phyloP scores from a whole-genome alignment of 2,888 invertebrate species.

The Napeogenes sylphis region DNA sequence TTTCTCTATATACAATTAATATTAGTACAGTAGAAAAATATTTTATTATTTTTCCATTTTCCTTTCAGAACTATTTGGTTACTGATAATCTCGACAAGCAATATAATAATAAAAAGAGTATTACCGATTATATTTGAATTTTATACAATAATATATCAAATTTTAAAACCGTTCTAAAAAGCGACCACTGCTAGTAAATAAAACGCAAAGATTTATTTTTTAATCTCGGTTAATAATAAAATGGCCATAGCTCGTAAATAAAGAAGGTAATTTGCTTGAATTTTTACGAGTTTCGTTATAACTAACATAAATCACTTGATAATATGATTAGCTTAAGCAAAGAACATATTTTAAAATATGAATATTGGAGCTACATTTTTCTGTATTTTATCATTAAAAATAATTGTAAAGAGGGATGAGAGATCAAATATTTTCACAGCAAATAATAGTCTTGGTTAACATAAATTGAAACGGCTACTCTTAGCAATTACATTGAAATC shows the following conservation, averaged over 20 bases:
- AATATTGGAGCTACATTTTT: constrained; percentile 10
- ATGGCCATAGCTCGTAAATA: constrained; percentile 28
- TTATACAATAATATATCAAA: too few relatives aligned
- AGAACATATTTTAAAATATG: constrained; percentile 7
- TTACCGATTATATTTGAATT: too few relatives aligned
- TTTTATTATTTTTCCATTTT: too few relatives aligned
- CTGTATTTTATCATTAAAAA: too few relatives aligned
- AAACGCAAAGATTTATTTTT: not conserved
- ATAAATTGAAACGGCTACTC: constrained; percentile 7
- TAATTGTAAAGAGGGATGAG: too few relatives aligned
- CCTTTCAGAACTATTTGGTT: too few relatives aligned
- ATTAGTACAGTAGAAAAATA: too few relatives aligned
- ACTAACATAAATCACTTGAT: constrained; percentile 17
- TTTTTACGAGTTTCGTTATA: constrained; percentile 27
- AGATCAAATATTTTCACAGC: not conserved
- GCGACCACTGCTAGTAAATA: not conserved
- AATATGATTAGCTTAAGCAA: constrained; percentile 19
- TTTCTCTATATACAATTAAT: too few relatives aligned
- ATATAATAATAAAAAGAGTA: too few relatives aligned
- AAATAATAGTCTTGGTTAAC: constrained; percentile 5
- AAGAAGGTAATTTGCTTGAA: constrained; percentile 30
- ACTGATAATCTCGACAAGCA: too few relatives aligned
- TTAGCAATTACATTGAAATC: constrained; percentile 6
- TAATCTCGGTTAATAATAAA: constrained; percentile 20
- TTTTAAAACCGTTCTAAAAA: too few relatives aligned